Evolutionary conservation across 2,797 vertebrate genomes (phyloP), one percentile per base, ranked within the genome.

Genomic region (Loriculus beryllinus): DNA sequence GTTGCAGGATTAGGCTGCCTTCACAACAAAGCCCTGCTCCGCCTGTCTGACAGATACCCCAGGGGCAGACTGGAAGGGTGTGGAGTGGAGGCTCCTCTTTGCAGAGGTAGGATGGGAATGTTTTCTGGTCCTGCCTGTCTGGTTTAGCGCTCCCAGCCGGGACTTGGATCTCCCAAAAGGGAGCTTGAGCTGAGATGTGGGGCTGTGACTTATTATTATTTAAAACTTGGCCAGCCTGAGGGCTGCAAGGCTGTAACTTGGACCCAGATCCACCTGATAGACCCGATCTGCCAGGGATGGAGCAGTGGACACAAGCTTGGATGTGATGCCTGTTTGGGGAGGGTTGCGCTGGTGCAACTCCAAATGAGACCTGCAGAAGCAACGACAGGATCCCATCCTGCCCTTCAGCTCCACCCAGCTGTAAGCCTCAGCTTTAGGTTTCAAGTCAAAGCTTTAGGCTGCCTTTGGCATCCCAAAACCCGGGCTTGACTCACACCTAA

Each of bases 51-150:
- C 48, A 1, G 75, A 88, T 86, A 88, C 74, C 95, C 86, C 88
- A 89, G 84, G 80, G 90, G 94, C 86, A 95, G 90, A 83, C 70
- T 83, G 65, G 60, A 29, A 90, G 90, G 92, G 94, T 71, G 93
- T 87, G 95, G 90, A 56, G 59, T 69, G 39, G 42, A 81, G 42
- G 57, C 72, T 94, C 0, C 65, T 81, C 63, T 82, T 70, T 45
- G 47, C 80, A 82, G 49, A 93, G 35, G 64, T 72, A 92, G 85
- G 86, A 86, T 63, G 89, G 89, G 87, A 95, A 92, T 1, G 2
- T 62, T 81, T 92, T 85, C 91, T 79, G 69, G 80, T 93, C 91
- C 91, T 93, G 63, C 91, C 74, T 84, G 92, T 89, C 80, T 94
- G 93, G 95, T 92, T 92, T 86, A 67, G 70, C 63, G 60, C 68